These are phyloP conservation scores for Pachypeltis micranthus DNA, from an alignment of 1,140 invertebrate species.

Conservation along the genomic window DNA sequence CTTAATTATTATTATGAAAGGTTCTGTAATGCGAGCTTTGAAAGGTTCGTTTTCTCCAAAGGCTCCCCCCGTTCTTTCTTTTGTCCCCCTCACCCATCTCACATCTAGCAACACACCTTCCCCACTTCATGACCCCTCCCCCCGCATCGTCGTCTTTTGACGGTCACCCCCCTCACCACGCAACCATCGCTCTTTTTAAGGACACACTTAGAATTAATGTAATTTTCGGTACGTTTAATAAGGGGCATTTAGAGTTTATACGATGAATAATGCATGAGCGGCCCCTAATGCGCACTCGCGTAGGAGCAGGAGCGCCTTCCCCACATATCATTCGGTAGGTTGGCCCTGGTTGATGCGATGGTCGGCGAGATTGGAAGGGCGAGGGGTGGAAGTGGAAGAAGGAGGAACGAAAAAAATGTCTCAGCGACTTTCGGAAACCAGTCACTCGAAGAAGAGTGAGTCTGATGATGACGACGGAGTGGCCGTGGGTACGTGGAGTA, in stretches of 20 bases:
- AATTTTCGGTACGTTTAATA: conserved; percentile 17
- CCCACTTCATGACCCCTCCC: too few species aligned
- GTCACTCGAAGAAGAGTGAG: too few species aligned
- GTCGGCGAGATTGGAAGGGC: too few species aligned
- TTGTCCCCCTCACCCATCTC: background rate
- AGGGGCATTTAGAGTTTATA: conserved; percentile 15
- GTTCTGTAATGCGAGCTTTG: conserved; percentile 3
- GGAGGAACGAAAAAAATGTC: conserved; percentile 8
- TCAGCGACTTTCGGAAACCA: background rate
- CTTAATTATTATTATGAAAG: conserved; percentile 7
- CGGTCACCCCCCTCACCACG: too few species aligned
- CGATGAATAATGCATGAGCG: conserved; percentile 14
- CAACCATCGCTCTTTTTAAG: too few species aligned
- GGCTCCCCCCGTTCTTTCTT: background rate
- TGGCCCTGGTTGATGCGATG: too few species aligned
- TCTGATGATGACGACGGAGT: too few species aligned
- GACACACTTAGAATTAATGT: conserved; percentile 13
- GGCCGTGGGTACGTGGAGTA: too few species aligned
- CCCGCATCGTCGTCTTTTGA: too few species aligned
- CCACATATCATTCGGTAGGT: conserved; percentile 13
- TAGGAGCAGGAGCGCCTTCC: conserved; percentile 12
- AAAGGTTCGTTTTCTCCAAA: too few species aligned
- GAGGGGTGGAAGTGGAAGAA: too few species aligned
- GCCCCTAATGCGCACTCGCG: conserved; percentile 14
- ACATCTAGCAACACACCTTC: too few species aligned